Evolutionary conservation across 2,113 vertebrate species (phyloP), one percentile per base, ranked within the genome.

Genomic region (Riparia riparia): DNA sequence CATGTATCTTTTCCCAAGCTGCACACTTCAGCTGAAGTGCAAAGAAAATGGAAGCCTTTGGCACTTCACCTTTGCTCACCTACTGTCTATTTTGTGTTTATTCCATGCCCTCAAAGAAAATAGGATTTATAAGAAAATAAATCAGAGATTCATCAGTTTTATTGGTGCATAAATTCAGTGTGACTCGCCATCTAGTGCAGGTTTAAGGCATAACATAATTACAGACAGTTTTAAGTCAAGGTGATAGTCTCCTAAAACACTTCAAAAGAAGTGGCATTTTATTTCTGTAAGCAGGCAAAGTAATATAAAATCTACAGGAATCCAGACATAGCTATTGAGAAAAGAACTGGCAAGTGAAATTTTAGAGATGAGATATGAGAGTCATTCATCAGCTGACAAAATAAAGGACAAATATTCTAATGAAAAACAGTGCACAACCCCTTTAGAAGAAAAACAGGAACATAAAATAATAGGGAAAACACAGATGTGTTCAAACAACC

Each of bases 111-210:
- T 12, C 7, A 56, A 5, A 77, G 39, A 64, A 81, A 91, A 68
- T 0, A 82, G 44, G 91, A 68, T 17, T 79, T 44, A 7, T 15
- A 17, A 76, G 25, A 65, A 66, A 82, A 51, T 74, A 70, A 61
- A 57, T 81, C 32, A 56, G 41, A 58, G 29, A 34, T 49, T 71
- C 12, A 10, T 65, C 29, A 10, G n/a, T 57, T 86, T 86, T 89
- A 58, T 28, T 42, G 45, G 39, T 73, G n/a, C 3, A 2, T 57
- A 72, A 77, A 16, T 81, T 82, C 77, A 91, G 79, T 42, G 66
- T 79, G 50, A 94, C 77, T 90, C 50, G 69, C 94, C 95, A 95
- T 84, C 93, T 95, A 90, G 97, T 80, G 94, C 63, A 22, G n/a
- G 34, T 85, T 89, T 83, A 44, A 86, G 58, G 72, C 37, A 94